Conservation (phyloP, 2,888 invertebrate species). For the Alcis repandata region DNA sequence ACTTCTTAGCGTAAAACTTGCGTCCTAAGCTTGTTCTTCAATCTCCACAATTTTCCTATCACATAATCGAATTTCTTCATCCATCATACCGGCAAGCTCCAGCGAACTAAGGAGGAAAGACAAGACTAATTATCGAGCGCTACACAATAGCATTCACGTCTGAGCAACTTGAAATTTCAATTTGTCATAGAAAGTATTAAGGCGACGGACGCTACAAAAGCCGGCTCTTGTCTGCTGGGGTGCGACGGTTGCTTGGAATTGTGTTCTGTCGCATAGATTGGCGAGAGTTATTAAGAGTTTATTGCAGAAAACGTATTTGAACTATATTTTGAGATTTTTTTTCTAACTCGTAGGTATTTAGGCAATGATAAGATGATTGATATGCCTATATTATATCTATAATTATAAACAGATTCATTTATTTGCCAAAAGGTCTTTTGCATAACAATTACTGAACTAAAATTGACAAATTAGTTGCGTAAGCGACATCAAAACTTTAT, state of each 20-base stretch:
- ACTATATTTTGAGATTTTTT: too few relatives aligned
- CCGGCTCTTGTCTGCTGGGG: slow-evolving; percentile 36
- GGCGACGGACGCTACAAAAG: slow-evolving; percentile 63
- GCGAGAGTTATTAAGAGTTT: not conserved
- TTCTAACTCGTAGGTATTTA: too few relatives aligned
- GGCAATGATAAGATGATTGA: too few relatives aligned
- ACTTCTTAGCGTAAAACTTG: too few relatives aligned
- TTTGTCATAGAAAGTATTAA: slow-evolving; percentile 77
- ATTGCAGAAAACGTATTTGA: not conserved
- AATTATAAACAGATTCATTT: too few relatives aligned
- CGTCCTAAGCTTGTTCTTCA: not conserved
- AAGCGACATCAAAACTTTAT: too few relatives aligned
- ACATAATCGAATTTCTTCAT: slow-evolving; percentile 27
- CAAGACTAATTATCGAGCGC: slow-evolving; percentile 58
- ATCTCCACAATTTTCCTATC: slow-evolving; percentile 16
- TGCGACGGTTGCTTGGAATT: slow-evolving; percentile 9
- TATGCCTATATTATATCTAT: too few relatives aligned
- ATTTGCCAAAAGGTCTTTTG: too few relatives aligned
- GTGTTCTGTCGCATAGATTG: slow-evolving; percentile 1
- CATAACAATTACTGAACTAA: too few relatives aligned
- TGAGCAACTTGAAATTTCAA: slow-evolving; percentile 67
- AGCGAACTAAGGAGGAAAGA: slow-evolving; percentile 32
- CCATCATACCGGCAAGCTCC: slow-evolving; percentile 21
- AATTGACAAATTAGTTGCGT: too few relatives aligned
- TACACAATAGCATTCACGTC: slow-evolving; percentile 58